These are phyloP conservation scores for Orchestes rusci DNA, from an alignment of 2,888 invertebrate genomes.

Conservation along the genomic window DNA sequence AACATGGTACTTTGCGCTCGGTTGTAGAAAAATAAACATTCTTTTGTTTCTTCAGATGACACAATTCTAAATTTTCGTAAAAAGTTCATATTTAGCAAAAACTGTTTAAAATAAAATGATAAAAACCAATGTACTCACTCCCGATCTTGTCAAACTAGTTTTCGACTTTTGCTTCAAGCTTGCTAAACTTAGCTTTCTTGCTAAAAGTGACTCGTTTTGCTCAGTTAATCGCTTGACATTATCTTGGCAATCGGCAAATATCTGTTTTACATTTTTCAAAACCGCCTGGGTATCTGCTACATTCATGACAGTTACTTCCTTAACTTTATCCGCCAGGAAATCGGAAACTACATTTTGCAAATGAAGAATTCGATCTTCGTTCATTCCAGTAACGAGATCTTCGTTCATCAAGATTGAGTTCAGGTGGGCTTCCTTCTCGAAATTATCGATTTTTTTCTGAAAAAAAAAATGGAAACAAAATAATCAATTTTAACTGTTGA, in stretches of 20 bases:
- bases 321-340: constrained; percentile 37
- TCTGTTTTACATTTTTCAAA: constrained; percentile 38
- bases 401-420: constrained; percentile 39
- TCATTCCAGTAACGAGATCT: constrained; percentile 37
- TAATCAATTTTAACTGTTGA: no score
- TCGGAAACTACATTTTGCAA: constrained; percentile 37
- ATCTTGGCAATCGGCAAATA: constrained; percentile 33
- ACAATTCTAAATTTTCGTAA: no score
- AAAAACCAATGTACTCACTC: constrained; percentile 2
- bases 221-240: constrained; percentile 26
- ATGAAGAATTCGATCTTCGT: constrained; percentile 37
- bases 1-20: no score
- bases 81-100: no score
- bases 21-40: no score
- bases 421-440: constrained; percentile 37
- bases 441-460: constrained; percentile 33
- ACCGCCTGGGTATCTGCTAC: constrained; percentile 39
- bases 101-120: background rate
- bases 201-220: constrained; percentile 13
- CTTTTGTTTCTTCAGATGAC: no score
- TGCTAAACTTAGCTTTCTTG: constrained; percentile 9
- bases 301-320: constrained; percentile 39
- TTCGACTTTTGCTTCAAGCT: constrained; percentile 18
- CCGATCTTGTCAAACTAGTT: constrained; percentile 8
- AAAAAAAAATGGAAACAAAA: no score